Evolutionary conservation across 2,113 vertebrate species (phyloP), one percentile per base, ranked within the genome.

Genomic region (Chamaea fasciata): DNA sequence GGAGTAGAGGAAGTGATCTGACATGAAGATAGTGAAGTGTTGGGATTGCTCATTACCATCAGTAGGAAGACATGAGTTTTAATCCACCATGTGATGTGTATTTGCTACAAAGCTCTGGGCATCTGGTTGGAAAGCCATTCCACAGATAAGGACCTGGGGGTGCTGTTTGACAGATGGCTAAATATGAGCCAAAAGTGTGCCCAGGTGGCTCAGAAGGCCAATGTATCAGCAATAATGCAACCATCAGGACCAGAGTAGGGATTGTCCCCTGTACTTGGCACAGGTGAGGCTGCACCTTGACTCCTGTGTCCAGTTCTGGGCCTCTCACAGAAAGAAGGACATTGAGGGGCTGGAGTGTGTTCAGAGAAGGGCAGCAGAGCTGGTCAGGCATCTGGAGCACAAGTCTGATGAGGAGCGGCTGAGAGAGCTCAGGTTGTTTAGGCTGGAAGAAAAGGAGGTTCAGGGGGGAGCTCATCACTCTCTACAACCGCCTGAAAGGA

Each of bases 261-360:
- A 33, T 33, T 57, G 13, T 57, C 7, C 22, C 11, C 52, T 52
- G 31, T 33, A 39, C 10, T 28, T 0, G 1, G 37, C 22, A 33
- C 27, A 50, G 15, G 2, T 28, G 59, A 37, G 5, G 19, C 10
- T 1, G 4, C 1, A 33, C 27, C 26, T 65, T 1, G 23, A 50
- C 27, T 33, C 7, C 37, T 33, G 15, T 24, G 12, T 20, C 8
- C 52, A 37, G 3, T 37, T 73, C 15, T 73, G 44, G 15, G 9
- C 4, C 7, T 4, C 27, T 44, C 39, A 37, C 33, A 5, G 5
- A 22, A 28, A 65, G 16, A 30, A n/a, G 19, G 50, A 20, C 44
- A 33, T 9, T 6, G 35, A 65, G 15, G 19, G 1, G 22, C 18
- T 44, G 59, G 27, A 31, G 18, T 0, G 0, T 2, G 8, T 42